phyloP scores from a whole-genome alignment of 2,888 invertebrate genomes.

The Crepidodera aurea region DNA sequence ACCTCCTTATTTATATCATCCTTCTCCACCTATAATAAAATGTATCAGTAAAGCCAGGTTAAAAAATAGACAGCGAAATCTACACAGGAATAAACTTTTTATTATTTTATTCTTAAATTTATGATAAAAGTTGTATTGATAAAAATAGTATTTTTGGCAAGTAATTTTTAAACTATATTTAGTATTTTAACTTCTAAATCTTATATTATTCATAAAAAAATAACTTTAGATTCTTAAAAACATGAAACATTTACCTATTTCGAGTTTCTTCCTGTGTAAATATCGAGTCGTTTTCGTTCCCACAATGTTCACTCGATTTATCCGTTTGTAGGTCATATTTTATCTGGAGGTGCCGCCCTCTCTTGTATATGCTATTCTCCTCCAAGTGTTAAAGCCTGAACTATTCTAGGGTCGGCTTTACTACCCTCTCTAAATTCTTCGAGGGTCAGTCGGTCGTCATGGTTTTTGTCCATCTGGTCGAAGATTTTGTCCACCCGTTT shows the following conservation, averaged over 20 bases:
- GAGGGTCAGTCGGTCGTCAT: slow-evolving; percentile 93
- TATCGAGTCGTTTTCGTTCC: background rate
- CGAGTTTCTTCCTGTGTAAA: slow-evolving; percentile 7
- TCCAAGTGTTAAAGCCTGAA: slow-evolving; percentile 91
- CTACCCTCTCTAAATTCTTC: slow-evolving; percentile 98
- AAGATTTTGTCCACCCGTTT: slow-evolving; percentile 98
- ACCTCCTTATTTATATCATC: background rate
- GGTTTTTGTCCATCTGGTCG: slow-evolving; percentile 98
- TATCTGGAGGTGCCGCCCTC: slow-evolving; percentile 51
- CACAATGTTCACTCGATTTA: background rate
- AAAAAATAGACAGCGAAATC: background rate
- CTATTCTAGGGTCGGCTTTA: slow-evolving; percentile 97
- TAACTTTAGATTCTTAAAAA: background rate
- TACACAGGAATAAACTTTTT: slow-evolving; percentile 6
- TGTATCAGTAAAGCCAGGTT: no score
- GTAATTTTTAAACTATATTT: background rate
- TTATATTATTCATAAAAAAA: slow-evolving; percentile 12
- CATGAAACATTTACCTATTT: background rate
- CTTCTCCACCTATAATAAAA: no score
- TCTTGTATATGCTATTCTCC: slow-evolving; percentile 68
- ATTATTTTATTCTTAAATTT: no score
- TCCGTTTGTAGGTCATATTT: slow-evolving; percentile 14
- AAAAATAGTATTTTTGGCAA: background rate
- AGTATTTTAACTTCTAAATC: background rate
- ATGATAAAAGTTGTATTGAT: background rate